These are phyloP conservation scores for Yponomeuta malinellus DNA, from an alignment of 2,888 invertebrate genomes.

Conservation along the genomic window DNA sequence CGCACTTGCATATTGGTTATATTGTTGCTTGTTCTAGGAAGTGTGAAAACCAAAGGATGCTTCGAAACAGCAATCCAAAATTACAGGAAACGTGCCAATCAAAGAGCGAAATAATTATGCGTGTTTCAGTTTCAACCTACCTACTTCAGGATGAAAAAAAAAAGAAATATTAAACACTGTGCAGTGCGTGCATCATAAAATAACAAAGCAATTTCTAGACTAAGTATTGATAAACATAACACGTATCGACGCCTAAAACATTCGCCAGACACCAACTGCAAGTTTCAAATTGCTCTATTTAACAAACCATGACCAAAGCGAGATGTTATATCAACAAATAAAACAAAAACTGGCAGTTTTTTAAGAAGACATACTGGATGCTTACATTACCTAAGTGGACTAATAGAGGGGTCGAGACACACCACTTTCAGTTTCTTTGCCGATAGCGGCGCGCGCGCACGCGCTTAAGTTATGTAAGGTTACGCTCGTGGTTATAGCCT, in stretches of 20 bases:
- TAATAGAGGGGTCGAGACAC: background rate
- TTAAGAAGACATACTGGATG: background rate
- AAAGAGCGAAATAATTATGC: too few species aligned
- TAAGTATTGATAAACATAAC: too few species aligned
- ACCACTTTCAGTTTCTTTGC: conserved; percentile 67
- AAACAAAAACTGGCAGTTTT: background rate
- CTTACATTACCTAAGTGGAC: conserved; percentile 6
- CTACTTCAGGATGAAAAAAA: too few species aligned
- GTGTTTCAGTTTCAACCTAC: too few species aligned
- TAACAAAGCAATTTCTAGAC: too few species aligned
- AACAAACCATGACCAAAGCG: background rate
- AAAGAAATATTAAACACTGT: too few species aligned
- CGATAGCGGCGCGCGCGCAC: conserved; percentile 47
- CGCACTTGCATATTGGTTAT: too few species aligned
- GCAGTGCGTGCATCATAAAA: too few species aligned
- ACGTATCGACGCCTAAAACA: background rate
- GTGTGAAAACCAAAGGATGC: too few species aligned
- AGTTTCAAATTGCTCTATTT: background rate
- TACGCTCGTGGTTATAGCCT: conserved; percentile 18
- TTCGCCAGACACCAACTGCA: background rate
- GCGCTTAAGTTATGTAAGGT: conserved; percentile 44
- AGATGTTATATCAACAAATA: background rate
- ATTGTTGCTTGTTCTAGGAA: too few species aligned
- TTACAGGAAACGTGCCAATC: too few species aligned
- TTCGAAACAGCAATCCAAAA: too few species aligned